These are phyloP conservation scores for Ophiothrix spiculata DNA, from an alignment of 35 echinoderm and acorn worm genomes.

Conservation along the genomic window DNA sequence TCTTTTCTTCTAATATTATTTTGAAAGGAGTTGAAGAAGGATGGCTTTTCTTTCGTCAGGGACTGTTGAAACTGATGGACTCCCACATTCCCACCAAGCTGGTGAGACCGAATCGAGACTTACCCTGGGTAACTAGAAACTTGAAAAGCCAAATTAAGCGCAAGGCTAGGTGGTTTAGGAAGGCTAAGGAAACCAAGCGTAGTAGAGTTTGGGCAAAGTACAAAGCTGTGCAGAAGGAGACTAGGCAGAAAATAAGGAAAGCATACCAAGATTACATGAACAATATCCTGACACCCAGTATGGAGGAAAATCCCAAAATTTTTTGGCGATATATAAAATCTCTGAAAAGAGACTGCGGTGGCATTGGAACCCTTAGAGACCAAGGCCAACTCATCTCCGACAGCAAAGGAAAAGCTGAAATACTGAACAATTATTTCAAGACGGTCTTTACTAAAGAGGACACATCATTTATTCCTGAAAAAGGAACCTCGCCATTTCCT, in stretches of 20 bases:
- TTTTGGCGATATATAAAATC: constrained; percentile 34
- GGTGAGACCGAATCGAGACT: constrained; percentile 9
- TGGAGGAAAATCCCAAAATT: constrained; percentile 25
- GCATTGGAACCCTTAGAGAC: neutral
- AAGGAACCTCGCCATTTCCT: neutral
- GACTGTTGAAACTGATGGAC: constrained; percentile 13
- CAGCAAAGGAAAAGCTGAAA: constrained; percentile 13
- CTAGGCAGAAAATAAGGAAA: neutral
- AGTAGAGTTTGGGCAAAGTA: constrained; percentile 28
- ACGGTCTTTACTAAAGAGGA: constrained; percentile 22
- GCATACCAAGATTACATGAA: constrained; percentile 37
- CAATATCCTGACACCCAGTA: constrained; percentile 4
- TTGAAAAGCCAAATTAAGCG: constrained; percentile 15
- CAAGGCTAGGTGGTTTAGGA: constrained; percentile 33
- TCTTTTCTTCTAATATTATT: neutral
- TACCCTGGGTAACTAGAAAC: constrained; percentile 38
- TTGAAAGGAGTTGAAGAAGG: constrained; percentile 4
- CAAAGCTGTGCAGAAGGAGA: constrained; percentile 9
- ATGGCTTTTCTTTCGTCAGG: constrained; percentile 20
- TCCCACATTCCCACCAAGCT: constrained; percentile 35
- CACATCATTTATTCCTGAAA: neutral
- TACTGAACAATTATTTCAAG: neutral
- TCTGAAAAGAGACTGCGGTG: neutral
- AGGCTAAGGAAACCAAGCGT: constrained; percentile 7
- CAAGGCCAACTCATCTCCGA: neutral